Conservation (phyloP, 2,888 invertebrate species). For the Nemapogon koenigi region DNA sequence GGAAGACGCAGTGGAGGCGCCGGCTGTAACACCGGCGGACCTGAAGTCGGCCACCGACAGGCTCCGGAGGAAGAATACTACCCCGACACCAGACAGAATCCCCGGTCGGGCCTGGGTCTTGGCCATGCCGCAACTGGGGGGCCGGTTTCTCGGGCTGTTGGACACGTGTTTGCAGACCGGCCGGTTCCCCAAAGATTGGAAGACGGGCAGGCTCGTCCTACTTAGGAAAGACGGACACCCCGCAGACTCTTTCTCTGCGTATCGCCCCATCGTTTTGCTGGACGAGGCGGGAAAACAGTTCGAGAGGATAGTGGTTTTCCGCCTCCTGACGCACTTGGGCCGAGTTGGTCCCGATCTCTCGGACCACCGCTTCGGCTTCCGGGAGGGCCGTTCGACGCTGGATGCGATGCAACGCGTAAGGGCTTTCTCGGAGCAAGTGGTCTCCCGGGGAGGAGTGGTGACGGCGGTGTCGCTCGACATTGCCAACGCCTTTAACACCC, state of each 20-base stretch:
- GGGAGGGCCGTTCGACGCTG: not conserved
- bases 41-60: not conserved
- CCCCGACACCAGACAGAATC: conserved; percentile 7
- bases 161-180: conserved; percentile 1
- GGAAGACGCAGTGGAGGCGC: not conserved
- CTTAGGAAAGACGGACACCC: conserved; percentile 6
- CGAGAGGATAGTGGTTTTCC: not conserved
- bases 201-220: conserved; percentile 8
- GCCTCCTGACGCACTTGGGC: conserved; percentile 1
- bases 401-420: conserved; percentile 3
- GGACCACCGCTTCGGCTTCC: conserved; percentile 3
- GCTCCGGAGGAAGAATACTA: not conserved
- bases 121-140: not conserved
- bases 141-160: not conserved
- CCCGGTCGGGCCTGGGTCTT: conserved; percentile 1
- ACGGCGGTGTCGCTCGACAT: conserved; percentile 19
- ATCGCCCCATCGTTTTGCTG: conserved; percentile 4
- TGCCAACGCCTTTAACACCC: conserved; percentile 19
- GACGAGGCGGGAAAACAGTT: conserved; percentile 5
- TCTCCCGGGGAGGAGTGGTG: conserved; percentile 13
- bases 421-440: not conserved
- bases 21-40: not conserved
- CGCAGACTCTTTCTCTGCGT: conserved; percentile 5
- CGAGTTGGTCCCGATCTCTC: conserved; percentile 1
- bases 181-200: conserved; percentile 7